Evolutionary conservation across 2,797 vertebrate species (phyloP).

Genomic region (Crocodylus rhombifer): DNA sequence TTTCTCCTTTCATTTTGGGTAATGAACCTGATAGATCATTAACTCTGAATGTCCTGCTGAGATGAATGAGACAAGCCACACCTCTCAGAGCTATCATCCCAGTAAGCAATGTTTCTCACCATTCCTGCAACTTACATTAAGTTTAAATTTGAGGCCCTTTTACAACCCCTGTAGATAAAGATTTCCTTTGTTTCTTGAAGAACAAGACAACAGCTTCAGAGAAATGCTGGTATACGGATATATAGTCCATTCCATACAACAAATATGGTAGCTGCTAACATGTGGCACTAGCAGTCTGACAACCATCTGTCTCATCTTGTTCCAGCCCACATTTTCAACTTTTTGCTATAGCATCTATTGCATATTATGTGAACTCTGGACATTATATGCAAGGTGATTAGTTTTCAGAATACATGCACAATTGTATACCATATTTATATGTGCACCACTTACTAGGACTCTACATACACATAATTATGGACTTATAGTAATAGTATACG

Average conservation of each 20-base stretch:
- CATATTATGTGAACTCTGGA: not conserved
- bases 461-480: accelerated
- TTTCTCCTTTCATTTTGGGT: not conserved
- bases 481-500: not conserved
- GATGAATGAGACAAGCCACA: not conserved
- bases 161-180: not conserved
- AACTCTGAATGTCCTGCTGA: not conserved
- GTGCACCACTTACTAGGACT: accelerated
- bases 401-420: not conserved
- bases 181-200: not conserved
- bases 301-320: not conserved
- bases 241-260: not conserved
- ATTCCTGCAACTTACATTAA: not conserved
- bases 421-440: not conserved
- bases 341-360: not conserved
- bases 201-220: not conserved
- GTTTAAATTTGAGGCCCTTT: not conserved
- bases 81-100: not conserved
- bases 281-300: accelerated
- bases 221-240: not conserved
- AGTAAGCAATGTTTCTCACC: constrained; percentile 5
- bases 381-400: not conserved
- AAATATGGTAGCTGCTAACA: not conserved
- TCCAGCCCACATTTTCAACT: not conserved
- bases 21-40: not conserved